phyloP scores from a whole-genome alignment of 2,113 vertebrate species.

The Cygnus atratus region DNA sequence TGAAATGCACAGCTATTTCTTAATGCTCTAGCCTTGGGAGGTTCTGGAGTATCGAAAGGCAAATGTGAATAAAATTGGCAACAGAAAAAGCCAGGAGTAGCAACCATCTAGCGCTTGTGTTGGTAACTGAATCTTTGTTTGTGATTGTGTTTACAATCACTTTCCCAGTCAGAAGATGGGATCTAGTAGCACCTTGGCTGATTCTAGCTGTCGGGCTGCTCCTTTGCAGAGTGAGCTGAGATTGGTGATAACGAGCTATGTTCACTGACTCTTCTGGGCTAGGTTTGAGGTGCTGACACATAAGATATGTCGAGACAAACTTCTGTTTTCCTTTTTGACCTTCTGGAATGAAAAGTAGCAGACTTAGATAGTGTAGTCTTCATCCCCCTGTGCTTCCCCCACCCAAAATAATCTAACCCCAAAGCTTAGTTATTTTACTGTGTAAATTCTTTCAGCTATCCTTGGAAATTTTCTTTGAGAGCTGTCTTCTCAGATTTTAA shows the following conservation, averaged over 20 bases:
- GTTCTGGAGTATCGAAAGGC: not conserved
- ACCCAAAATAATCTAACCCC: not conserved
- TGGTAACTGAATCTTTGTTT: not conserved
- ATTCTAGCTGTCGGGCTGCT: not conserved
- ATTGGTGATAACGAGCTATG: not conserved
- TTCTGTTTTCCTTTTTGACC: not conserved
- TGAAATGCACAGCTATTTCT: not conserved
- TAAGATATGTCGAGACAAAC: not conserved
- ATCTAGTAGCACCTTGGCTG: not conserved
- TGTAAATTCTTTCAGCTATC: not conserved
- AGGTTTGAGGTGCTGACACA: not conserved
- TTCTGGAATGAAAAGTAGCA: not conserved
- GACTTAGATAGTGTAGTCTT: not conserved
- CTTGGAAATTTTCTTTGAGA: not conserved
- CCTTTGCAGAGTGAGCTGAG: not conserved
- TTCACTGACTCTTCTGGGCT: not conserved
- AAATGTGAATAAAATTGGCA: not conserved
- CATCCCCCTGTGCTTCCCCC: not conserved
- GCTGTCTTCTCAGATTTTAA: not conserved
- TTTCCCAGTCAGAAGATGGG: not conserved
- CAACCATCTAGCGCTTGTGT: not conserved
- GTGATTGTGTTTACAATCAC: not conserved
- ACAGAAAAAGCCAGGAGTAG: not conserved
- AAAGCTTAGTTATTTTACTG: not conserved
- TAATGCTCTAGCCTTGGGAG: not conserved